A percentile compares a stretch with the other conserved stretches of the same genome.
Evolutionary conservation across 2,888 invertebrate species (phyloP).

Genomic region (Rhopalosiphum nymphaeae): DNA sequence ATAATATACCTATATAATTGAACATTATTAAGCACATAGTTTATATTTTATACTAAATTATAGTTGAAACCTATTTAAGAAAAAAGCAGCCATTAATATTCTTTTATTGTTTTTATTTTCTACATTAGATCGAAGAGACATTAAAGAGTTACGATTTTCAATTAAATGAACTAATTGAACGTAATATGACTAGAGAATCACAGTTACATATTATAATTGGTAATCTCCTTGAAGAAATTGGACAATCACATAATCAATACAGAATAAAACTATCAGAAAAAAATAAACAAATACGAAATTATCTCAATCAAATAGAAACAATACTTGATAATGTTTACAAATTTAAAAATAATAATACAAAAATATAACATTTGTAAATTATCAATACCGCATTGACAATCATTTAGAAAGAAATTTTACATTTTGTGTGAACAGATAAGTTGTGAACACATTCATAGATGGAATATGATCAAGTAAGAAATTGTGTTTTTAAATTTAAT

Average conservation of each 20-base stretch:
- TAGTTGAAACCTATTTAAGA: neutral
- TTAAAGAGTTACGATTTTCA: constrained; percentile 35
- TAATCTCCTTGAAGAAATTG: constrained; percentile 54
- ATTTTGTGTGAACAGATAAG: neutral
- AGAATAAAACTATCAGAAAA: constrained; percentile 44
- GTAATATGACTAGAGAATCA: constrained; percentile 49
- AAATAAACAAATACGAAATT: constrained; percentile 46
- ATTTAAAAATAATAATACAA: constrained; percentile 2
- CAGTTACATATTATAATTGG: constrained; percentile 44
- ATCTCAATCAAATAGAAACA: constrained; percentile 48
- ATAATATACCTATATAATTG: neutral
- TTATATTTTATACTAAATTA: neutral
- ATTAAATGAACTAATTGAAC: constrained; percentile 39
- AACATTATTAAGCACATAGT: neutral
- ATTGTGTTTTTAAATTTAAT: neutral
- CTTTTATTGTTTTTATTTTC: neutral
- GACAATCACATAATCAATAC: constrained; percentile 36
- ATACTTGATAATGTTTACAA: constrained; percentile 48
- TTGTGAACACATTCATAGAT: neutral
- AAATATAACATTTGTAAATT: constrained; percentile 1
- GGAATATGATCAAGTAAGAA: neutral
- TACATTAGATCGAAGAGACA: constrained; percentile 46
- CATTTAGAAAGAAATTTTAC: neutral
- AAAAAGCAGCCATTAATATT: neutral
- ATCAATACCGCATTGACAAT: neutral